Evolutionary conservation across 2,113 vertebrate genomes (phyloP).

Genomic region (Bos taurus): ARS-UCD2.0 NC_037344.1:30731001-30731500

Average conservation of each 20-base stretch:
- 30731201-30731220: background rate
- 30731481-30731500: background rate
- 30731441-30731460: background rate
- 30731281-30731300: background rate
- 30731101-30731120: background rate
- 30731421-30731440: background rate
- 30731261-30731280: background rate
- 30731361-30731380: background rate
- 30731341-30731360: background rate
- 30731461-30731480: background rate
- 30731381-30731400: background rate
- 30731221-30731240: background rate
- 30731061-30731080: background rate
- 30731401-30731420: background rate
- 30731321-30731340: background rate
- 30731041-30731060: background rate
- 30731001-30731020: background rate
- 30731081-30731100: accelerated
- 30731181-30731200: background rate
- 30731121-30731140: accelerated
- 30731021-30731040: background rate
- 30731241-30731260: background rate
- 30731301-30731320: accelerated
- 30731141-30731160: background rate
- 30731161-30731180: background rate